Percentiles rank a stretch among this genome's conserved stretches.
Conservation (phyloP, 1,140 invertebrate genomes). For the Procambarus virginalis region DNA sequence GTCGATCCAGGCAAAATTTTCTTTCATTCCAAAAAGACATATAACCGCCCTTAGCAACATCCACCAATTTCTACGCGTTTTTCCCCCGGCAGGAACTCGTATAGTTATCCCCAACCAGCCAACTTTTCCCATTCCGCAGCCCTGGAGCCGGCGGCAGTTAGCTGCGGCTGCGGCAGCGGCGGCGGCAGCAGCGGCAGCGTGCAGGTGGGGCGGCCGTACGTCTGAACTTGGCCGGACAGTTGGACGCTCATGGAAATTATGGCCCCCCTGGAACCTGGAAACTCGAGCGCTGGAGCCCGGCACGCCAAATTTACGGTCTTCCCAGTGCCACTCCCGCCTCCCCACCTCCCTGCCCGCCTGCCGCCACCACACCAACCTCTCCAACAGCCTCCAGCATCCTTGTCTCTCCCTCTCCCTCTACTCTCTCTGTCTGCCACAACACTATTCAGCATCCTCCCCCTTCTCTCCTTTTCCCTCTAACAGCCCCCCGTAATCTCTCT, state of each 20-base stretch:
- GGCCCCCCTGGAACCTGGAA: conserved; percentile 66
- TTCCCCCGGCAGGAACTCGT: conserved; percentile 44
- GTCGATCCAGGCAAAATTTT: conserved; percentile 53
- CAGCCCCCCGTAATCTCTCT: too few species aligned
- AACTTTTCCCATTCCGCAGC: conserved; percentile 64
- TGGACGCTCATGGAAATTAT: conserved; percentile 69
- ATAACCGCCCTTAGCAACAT: conserved; percentile 62
- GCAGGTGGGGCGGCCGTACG: conserved; percentile 65
- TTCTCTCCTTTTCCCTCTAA: too few species aligned
- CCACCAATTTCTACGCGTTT: conserved; percentile 54
- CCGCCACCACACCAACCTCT: conserved; percentile 25
- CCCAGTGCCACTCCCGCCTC: conserved; percentile 43
- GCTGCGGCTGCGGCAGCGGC: conserved; percentile 51
- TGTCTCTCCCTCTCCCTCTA: conserved; percentile 42
- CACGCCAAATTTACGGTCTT: conserved; percentile 63
- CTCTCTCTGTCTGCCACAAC: too few species aligned
- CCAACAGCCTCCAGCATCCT: background rate
- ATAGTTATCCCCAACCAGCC: conserved; percentile 62
- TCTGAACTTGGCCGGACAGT: conserved; percentile 68
- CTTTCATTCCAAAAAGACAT: conserved; percentile 59
- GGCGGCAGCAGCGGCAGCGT: conserved; percentile 47
- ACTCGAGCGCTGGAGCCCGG: conserved; percentile 63
- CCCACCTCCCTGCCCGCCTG: conserved; percentile 24
- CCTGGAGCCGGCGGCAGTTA: conserved; percentile 47
- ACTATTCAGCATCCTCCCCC: too few species aligned